These are phyloP conservation scores for Linurgus olivaceus DNA, from an alignment of 2,797 vertebrate species.

Conservation along the genomic window DNA sequence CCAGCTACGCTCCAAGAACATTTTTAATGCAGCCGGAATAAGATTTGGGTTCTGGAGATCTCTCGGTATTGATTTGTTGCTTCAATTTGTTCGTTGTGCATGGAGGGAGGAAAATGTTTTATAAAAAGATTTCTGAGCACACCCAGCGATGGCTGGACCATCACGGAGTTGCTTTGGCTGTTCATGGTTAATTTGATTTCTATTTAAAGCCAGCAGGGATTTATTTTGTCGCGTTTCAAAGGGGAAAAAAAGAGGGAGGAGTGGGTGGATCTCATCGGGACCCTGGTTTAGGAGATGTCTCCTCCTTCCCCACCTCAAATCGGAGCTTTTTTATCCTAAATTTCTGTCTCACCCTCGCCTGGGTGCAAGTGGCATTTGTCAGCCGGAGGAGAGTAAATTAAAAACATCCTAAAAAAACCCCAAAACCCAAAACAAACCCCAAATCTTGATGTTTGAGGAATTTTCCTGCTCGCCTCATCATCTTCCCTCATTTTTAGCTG, in stretches of 20 bases:
- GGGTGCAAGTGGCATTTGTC: neutral
- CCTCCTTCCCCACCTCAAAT: neutral
- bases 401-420: neutral
- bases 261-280: neutral
- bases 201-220: neutral
- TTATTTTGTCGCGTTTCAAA: neutral
- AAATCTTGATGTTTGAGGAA: neutral
- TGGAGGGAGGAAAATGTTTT: neutral
- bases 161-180: neutral
- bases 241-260: neutral
- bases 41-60: neutral
- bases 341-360: neutral
- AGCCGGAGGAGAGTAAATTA: neutral
- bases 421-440: neutral
- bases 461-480: neutral
- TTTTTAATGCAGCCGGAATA: neutral
- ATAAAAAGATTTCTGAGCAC: neutral
- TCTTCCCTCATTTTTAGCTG: neutral
- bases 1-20: neutral
- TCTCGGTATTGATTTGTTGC: neutral
- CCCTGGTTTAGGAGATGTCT: neutral
- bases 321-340: fast-evolving
- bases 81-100: neutral
- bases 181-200: neutral
- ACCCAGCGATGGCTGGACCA: neutral